Percentiles rank a stretch among this genome's conserved stretches.
Conservation (phyloP, 2,797 vertebrate genomes). For the Lutjanus argentimaculatus region DNA sequence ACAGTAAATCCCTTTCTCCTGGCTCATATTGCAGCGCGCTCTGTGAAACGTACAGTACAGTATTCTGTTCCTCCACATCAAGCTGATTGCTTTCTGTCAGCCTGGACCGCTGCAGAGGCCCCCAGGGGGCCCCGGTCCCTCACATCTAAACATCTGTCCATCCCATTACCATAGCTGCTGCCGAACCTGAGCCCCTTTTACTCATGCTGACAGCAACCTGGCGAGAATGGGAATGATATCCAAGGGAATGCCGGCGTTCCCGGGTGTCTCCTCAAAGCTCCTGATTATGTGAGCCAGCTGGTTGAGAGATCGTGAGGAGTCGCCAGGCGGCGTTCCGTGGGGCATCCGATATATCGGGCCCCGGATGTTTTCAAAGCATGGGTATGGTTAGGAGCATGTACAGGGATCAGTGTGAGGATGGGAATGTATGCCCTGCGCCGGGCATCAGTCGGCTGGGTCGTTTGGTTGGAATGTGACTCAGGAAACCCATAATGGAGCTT, state of each 20-base stretch:
- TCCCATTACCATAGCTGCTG: conserved; percentile 76
- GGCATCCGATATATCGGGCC: conserved; percentile 59
- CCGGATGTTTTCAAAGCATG: conserved; percentile 74
- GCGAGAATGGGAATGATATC: conserved; percentile 76
- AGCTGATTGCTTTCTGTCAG: conserved; percentile 86
- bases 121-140: conserved; percentile 58
- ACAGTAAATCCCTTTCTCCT: conserved; percentile 67
- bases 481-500: conserved; percentile 77
- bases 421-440: conserved; percentile 58
- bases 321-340: conserved; percentile 54
- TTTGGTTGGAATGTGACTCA: conserved; percentile 82
- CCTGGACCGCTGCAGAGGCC: conserved; percentile 60
- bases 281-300: conserved; percentile 83
- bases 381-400: conserved; percentile 61
- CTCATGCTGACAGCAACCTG: conserved; percentile 78
- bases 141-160: conserved; percentile 86
- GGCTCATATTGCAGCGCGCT: conserved; percentile 73
- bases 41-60: conserved; percentile 71
- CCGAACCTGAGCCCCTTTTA: conserved; percentile 70
- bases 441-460: conserved; percentile 77
- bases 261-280: conserved; percentile 77
- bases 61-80: conserved; percentile 82
- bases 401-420: conserved; percentile 63
- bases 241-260: conserved; percentile 74
- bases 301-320: conserved; percentile 71